Evolutionary conservation across 2,888 invertebrate species (phyloP).

Genomic region (Chrysolina oricalcia): DNA sequence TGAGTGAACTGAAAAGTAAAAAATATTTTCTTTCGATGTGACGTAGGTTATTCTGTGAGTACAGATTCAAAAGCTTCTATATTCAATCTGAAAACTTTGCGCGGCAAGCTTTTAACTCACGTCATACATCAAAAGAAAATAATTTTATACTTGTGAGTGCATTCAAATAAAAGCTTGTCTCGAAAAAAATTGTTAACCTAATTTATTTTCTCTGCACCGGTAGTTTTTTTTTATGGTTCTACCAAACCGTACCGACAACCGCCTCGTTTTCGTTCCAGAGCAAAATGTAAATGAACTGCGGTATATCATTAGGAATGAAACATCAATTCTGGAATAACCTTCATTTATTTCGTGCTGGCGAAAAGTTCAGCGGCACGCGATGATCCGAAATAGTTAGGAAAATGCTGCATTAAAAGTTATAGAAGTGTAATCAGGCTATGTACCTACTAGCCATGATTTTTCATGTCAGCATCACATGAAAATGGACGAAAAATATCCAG

Average conservation of each 20-base stretch:
- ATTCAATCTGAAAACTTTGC: too few species aligned
- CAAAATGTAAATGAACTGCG: background rate
- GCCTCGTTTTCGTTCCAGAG: background rate
- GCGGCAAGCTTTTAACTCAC: too few species aligned
- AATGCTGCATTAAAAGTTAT: slow-evolving; percentile 42
- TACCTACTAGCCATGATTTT: background rate
- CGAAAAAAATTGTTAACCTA: too few species aligned
- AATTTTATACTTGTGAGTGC: too few species aligned
- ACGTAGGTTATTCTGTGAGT: too few species aligned
- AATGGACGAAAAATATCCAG: background rate
- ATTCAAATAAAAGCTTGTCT: too few species aligned
- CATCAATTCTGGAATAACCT: slow-evolving; percentile 46
- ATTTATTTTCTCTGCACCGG: too few species aligned
- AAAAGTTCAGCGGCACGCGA: slow-evolving; percentile 42
- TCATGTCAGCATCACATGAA: background rate
- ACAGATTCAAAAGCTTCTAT: too few species aligned
- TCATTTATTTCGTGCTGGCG: slow-evolving; percentile 43
- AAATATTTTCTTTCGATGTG: too few species aligned
- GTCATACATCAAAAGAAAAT: too few species aligned
- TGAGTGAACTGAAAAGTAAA: too few species aligned
- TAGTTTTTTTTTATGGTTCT: background rate
- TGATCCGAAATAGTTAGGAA: slow-evolving; percentile 40
- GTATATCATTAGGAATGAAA: slow-evolving; percentile 33
- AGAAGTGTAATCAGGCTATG: slow-evolving; percentile 15
- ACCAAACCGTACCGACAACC: background rate